Evolutionary conservation across 1,140 invertebrate genomes (phyloP), one percentile per base, ranked within the genome.

Genomic region (Megalopta genalis): DNA sequence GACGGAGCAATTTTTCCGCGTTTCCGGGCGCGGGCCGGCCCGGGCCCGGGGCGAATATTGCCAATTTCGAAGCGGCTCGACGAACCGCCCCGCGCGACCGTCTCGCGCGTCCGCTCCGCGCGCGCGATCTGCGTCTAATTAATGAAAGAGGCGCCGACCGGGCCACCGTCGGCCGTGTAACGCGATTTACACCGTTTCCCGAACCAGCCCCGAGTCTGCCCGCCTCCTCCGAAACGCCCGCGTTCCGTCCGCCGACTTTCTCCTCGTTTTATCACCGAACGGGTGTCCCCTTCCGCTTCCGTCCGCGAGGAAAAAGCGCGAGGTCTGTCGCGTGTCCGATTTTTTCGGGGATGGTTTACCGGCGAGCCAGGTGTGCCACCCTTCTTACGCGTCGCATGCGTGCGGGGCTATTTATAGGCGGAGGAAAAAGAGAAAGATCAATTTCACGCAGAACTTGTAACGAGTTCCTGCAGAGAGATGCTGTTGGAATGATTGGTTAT

Each of bases 321-420:
- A 37, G 23, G 23, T 37, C 27, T 49, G 74, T 77, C 74, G 52
- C 54, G 74, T 70, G 75, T 77, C 75, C 54, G 14, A 46, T 46
- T 46, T 46, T 46, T 46, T 46, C 42, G 42, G 10, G 42, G 10
- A 14, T 46, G 42, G 32, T 32, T 32, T 32, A 32, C 32, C 32
- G 32, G 32, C 32, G 32, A 4, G 32, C 32, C 32, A 32, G 42
- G 42, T 46, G 10, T 12, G 42, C 2, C 14, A 14, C 42, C 10
- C 14, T 46, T 46, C 42, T 46, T 46, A 42, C 39, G 39, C 39
- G 39, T 42, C 39, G 39, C 39, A 10, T 42, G 12, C 42, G 42
- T 12, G 10, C 10, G 12, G 10, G 9, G 42, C 42, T 46, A 46
- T 46, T 46, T 14, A 46, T 46, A 46, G 42, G 2, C 42, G 42